Base-by-base conservation (phyloP, 2,797 vertebrate genomes). In the Chaenodraco wilsoni region DNA sequence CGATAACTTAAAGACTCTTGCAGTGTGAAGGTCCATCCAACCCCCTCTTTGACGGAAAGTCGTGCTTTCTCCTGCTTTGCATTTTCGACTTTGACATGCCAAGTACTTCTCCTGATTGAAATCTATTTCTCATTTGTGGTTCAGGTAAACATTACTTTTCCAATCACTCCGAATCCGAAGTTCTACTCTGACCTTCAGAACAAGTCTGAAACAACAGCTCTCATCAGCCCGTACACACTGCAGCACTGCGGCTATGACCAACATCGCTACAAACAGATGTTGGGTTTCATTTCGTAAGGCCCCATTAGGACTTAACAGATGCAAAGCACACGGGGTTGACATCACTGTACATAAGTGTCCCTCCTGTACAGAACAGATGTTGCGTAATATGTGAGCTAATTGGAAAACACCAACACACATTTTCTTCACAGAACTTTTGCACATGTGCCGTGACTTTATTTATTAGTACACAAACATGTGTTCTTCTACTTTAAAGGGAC, bases 281-380 rank as follows among this genome's bases (percentile, higher is more conserved):
- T 90, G 17, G 15, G 23, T 75, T 86, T 84, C 45, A 62, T 87
- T 87, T 81, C 66, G 48, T 69, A 40, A 65, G 54, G 60, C 73
- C 73, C 79, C 63, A 43, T 87, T 68, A 83, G 85, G 75, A 82
- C 65, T 68, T 64, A 78, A 81, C 88, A 88, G 81, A 85, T 87
- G 87, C 83, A 81, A 79, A 85, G 69, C 84, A 76, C 59, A 84
- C 79, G 66, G 72, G 74, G 69, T 63, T 87, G 73, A 86, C 83
- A 82, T 86, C 87, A 79, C 59, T 15, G 48, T 57, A 72, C 66
- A 78, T 86, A 87, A 85, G 84, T 82, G 82, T 75, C 70, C 81
- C 82, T 82, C 82, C 83, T 84, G 73, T 81, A 80, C 61, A 37
- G 75, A 78, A 84, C 88, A 91, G 84, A 89, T 92, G 87, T 88